Percentiles rank a stretch among this genome's conserved stretches.
phyloP scores from a whole-genome alignment of 2,113 vertebrate species.

The Cyphotilapia sp. region DNA sequence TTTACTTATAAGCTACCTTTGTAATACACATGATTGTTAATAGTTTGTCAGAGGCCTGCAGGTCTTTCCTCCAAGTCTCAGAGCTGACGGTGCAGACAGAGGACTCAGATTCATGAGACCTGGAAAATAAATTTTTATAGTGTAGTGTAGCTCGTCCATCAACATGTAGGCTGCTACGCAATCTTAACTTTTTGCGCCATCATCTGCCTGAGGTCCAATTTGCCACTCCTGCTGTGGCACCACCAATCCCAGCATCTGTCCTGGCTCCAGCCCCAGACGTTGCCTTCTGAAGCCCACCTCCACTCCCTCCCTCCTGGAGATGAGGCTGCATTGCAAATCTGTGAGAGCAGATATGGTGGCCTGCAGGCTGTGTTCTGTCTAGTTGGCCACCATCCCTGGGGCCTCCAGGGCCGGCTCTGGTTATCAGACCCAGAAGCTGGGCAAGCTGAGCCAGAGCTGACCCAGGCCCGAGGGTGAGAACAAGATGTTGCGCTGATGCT shows the following conservation, averaged over 20 bases:
- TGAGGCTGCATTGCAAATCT: neutral
- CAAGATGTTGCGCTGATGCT: neutral
- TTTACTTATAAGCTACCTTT: neutral
- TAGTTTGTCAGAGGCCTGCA: neutral
- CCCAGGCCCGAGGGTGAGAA: neutral
- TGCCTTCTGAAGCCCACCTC: neutral
- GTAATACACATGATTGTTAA: constrained; percentile 4
- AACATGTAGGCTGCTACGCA: neutral
- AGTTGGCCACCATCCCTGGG: neutral
- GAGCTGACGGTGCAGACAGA: neutral
- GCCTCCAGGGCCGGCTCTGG: neutral
- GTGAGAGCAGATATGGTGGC: constrained; percentile 9
- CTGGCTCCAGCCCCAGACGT: neutral
- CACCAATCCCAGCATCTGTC: neutral
- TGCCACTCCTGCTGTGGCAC: neutral
- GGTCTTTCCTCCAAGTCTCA: neutral
- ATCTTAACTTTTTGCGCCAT: neutral
- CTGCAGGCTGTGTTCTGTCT: neutral
- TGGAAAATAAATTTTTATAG: neutral
- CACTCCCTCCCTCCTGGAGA: neutral
- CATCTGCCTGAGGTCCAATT: neutral
- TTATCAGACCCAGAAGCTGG: neutral
- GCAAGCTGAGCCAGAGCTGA: neutral
- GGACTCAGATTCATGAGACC: neutral
- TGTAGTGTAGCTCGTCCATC: neutral